These are phyloP conservation scores for Steatocranus sp. DNA, from an alignment of 2,797 vertebrate genomes.

Conservation along the genomic window DNA sequence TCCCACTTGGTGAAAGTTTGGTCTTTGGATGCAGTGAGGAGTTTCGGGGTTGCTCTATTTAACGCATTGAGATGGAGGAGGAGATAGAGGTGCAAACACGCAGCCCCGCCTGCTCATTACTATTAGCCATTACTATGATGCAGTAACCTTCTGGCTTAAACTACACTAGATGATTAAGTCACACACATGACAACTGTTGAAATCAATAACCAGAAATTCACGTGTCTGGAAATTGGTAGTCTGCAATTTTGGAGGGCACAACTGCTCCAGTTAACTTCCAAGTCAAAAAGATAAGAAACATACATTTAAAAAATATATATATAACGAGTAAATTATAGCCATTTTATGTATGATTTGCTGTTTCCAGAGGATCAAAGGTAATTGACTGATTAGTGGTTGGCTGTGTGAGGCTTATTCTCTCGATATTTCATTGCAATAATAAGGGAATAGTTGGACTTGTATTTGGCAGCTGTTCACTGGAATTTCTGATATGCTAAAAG, in stretches of 20 bases:
- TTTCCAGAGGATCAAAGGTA: neutral
- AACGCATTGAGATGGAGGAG: slow-evolving; percentile 31
- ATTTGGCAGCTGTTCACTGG: neutral
- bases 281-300: neutral
- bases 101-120: slow-evolving; percentile 43
- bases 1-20: neutral
- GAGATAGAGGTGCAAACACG: neutral
- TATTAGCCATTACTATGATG: neutral
- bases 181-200: neutral
- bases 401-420: neutral
- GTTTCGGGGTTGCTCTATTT: slow-evolving; percentile 9
- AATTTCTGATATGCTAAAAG: neutral
- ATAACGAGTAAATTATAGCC: neutral
- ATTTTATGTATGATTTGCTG: neutral
- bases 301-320: neutral
- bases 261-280: neutral
- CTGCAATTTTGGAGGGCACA: neutral
- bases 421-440: neutral
- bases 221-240: neutral
- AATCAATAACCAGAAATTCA: neutral
- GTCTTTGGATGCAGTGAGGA: slow-evolving; percentile 2
- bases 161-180: neutral
- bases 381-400: neutral
- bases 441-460: neutral
- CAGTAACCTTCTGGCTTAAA: neutral